A percentile compares a stretch with the other conserved stretches of the same genome.
These are phyloP conservation scores for Rhogogaster chlorosoma DNA, from an alignment of 2,888 invertebrate genomes.

Conservation along the genomic window DNA sequence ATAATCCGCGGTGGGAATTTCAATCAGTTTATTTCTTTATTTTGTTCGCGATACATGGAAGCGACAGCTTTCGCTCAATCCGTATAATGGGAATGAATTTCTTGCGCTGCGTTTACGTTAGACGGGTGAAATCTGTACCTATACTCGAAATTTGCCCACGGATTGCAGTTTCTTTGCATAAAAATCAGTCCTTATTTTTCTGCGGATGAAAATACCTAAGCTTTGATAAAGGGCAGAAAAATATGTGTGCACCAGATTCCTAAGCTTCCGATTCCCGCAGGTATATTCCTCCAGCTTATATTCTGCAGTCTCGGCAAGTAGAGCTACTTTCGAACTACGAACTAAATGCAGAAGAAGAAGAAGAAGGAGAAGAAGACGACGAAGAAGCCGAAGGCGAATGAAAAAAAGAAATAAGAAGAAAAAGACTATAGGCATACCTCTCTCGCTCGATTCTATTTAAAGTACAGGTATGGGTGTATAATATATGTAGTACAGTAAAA, in stretches of 20 bases:
- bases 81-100: neutral
- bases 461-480: neutral
- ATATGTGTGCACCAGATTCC: neutral
- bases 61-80: slow-evolving; percentile 8
- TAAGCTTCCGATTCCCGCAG: neutral
- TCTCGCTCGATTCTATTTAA: neutral
- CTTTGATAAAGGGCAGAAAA: neutral
- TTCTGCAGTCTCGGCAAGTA: neutral
- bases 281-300: neutral
- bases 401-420: neutral
- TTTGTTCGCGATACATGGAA: neutral
- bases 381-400: neutral
- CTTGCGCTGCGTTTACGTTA: neutral
- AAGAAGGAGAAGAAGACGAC: neutral
- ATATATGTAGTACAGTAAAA: slow-evolving; percentile 9
- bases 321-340: neutral
- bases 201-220: neutral
- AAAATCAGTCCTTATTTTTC: neutral
- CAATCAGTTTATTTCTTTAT: neutral
- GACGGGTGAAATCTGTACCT: neutral
- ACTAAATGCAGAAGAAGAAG: neutral
- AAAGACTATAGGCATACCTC: neutral
- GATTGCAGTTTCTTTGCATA: neutral
- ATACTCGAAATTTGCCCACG: neutral
- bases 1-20: neutral